Percentiles rank a stretch among this genome's conserved stretches.
Evolutionary conservation across 37 sponge, comb jelly and placozoan genomes (phyloP).

Genomic region (Spongilla lacustris): DNA sequence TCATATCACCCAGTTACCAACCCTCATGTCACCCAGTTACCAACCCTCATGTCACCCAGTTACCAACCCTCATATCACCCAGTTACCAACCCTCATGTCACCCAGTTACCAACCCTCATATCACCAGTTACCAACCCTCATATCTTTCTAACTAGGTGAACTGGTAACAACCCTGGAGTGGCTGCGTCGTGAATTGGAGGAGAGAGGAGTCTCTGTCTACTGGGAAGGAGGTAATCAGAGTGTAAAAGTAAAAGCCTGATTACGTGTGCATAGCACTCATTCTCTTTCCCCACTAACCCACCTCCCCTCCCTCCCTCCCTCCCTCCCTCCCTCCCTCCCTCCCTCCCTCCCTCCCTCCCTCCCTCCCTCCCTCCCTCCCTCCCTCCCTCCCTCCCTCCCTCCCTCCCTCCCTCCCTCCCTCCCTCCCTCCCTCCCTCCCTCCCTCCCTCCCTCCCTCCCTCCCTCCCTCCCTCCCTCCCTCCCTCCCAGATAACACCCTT

Average conservation of each 20-base stretch:
- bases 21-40: neutral
- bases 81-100: neutral
- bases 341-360: neutral
- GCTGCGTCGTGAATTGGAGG: slow-evolving; percentile 36
- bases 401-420: neutral
- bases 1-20: neutral
- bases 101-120: neutral
- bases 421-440: neutral
- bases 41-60: neutral
- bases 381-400: neutral
- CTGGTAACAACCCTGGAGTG: slow-evolving; percentile 24
- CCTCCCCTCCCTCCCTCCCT: neutral
- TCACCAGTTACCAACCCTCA: neutral
- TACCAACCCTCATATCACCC: neutral
- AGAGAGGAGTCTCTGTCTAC: slow-evolving; percentile 28
- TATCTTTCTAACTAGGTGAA: slow-evolving; percentile 34
- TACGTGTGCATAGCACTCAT: neutral
- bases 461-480: neutral
- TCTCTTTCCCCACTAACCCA: neutral
- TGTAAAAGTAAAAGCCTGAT: neutral
- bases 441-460: neutral
- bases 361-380: neutral
- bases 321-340: neutral
- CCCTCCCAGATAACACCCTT: neutral
- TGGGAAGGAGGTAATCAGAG: slow-evolving; percentile 27